Percentiles rank a stretch among this genome's conserved stretches.
These are phyloP conservation scores for Erynnis tages DNA, from an alignment of 2,888 invertebrate species.

Conservation along the genomic window DNA sequence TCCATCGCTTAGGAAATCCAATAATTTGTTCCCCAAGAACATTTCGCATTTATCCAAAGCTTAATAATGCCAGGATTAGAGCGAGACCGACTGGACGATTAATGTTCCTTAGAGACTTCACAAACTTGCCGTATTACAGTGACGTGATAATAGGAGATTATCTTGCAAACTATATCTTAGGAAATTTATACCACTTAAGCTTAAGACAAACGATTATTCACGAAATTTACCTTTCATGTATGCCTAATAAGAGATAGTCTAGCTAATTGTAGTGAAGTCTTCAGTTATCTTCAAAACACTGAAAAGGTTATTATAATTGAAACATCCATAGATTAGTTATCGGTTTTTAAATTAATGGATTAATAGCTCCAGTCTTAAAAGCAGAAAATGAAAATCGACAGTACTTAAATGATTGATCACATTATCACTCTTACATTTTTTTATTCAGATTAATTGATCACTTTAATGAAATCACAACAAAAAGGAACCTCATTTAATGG, in stretches of 20 bases:
- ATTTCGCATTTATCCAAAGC: slow-evolving; percentile 12
- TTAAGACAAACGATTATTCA: neutral
- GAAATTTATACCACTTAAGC: neutral
- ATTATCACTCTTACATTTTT: too few relatives aligned
- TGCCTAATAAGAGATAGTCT: too few relatives aligned
- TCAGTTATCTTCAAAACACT: too few relatives aligned
- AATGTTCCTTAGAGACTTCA: slow-evolving; percentile 16
- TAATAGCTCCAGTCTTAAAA: too few relatives aligned
- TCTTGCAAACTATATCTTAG: neutral
- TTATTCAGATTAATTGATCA: too few relatives aligned
- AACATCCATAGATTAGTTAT: too few relatives aligned
- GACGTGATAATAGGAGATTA: neutral
- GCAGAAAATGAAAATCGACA: too few relatives aligned
- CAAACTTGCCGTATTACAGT: slow-evolving; percentile 18
- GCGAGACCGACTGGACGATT: slow-evolving; percentile 20
- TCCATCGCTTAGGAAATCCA: neutral
- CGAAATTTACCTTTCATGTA: neutral
- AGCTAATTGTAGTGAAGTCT: neutral
- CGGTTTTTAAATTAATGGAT: too few relatives aligned
- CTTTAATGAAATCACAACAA: too few relatives aligned
- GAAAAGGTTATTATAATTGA: too few relatives aligned
- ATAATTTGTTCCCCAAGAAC: slow-evolving; percentile 5
- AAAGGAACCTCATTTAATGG: too few relatives aligned
- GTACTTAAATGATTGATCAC: too few relatives aligned
- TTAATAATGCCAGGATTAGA: slow-evolving; percentile 23